These are phyloP conservation scores for Dasypus novemcinctus DNA, from an alignment of 2,113 vertebrate genomes.

Conservation along the genomic window DNA sequence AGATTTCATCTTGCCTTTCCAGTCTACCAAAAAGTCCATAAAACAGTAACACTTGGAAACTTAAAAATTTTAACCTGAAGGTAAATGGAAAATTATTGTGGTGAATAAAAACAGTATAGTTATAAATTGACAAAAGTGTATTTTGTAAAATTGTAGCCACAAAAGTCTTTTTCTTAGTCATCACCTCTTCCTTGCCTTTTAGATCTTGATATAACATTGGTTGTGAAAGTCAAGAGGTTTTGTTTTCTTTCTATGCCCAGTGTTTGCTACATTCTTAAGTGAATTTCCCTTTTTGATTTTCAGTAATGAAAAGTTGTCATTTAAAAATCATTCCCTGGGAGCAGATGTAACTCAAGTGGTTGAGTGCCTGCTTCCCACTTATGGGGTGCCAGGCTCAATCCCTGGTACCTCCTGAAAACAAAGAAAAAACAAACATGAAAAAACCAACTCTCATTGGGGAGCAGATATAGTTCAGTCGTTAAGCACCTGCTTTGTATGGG, in stretches of 20 bases:
- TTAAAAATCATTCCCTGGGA: background rate
- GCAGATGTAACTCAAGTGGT: too few relatives aligned
- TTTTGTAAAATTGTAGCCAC: conserved; percentile 13
- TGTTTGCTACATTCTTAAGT: background rate
- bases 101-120: background rate
- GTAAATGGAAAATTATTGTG: conserved; percentile 4
- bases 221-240: conserved; percentile 19
- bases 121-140: background rate
- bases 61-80: background rate
- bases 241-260: background rate
- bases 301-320: background rate
- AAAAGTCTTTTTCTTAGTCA: background rate
- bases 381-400: too few relatives aligned
- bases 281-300: conserved; percentile 8
- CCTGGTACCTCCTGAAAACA: too few relatives aligned
- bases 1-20: background rate
- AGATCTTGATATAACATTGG: background rate
- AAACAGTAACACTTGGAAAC: background rate
- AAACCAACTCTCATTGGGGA: too few relatives aligned
- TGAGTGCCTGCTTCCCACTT: too few relatives aligned
- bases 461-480: too few relatives aligned
- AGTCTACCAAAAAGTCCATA: background rate
- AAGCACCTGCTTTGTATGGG: too few relatives aligned
- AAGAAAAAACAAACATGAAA: too few relatives aligned
- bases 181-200: background rate